Base-by-base conservation (phyloP, 2,113 vertebrate species). In the Neogobius melanostomus region DNA sequence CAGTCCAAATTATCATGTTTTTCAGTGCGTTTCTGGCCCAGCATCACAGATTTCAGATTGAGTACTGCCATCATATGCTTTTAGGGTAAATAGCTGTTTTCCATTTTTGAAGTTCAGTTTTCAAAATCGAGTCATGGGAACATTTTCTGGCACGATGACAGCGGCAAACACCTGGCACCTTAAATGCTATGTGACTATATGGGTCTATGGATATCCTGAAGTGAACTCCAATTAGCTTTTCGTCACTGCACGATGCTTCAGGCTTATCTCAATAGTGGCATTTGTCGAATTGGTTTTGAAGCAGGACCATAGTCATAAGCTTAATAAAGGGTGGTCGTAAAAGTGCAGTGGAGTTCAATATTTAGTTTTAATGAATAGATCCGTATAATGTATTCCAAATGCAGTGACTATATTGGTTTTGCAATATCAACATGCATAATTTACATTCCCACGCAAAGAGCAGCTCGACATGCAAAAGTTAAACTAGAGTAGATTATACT, bases 1-100 rank as follows among this genome's bases (percentile, higher is more conserved):
- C 52, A 49, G 66, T 42, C 46, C 59, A 48, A 52, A 69, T 11
- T 36, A 4, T 44, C 49, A 64, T 57, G 74, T 64, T 51, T 6
- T 63, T 42, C 57, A 51, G 43, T 5, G 6, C 64, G 42, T 59
- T 62, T 12, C 28, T 0, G 43, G 0, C 28, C 57, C 11, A 21
- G 15, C 44, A 7, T 16, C 57, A 14, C 72, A 64, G 4, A 43
- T 56, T 48, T 11, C 43, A 6, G 10, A 47, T 47, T 36, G 21
- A n/a, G 9, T 59, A 4, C 5, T 17, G 10, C n/a, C n/a, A 6
- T 43, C 1, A 50, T 8, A 6, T 17, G 14, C 43, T 62, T 46
- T 46, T 44, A n/a, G 7, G 15, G 42, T 45, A 45, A 9, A 62
- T 62, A 62, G 14, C 44, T 62, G 44, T 9, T 44, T 62, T 62